Conservation (phyloP, 2,113 vertebrate genomes). For the Aythya baeri region DNA sequence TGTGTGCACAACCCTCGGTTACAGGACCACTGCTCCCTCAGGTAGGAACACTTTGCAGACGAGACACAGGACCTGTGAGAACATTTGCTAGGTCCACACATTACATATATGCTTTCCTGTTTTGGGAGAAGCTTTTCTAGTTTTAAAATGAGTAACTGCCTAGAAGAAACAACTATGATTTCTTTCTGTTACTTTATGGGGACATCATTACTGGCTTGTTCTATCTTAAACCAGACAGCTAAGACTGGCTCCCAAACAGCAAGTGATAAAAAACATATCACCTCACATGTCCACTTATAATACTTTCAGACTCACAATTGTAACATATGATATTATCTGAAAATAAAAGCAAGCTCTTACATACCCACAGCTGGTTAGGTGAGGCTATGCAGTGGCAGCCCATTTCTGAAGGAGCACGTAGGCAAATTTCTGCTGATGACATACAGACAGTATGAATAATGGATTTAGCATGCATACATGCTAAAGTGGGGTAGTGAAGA, state of each 20-base stretch:
- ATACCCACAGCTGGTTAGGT: background rate
- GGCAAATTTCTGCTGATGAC: background rate
- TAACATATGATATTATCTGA: background rate
- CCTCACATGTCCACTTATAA: background rate
- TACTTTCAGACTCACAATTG: background rate
- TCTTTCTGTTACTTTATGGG: background rate
- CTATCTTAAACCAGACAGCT: background rate
- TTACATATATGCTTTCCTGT: background rate
- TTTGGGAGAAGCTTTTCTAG: background rate
- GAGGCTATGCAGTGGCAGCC: background rate
- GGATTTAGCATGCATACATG: background rate
- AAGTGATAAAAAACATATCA: background rate
- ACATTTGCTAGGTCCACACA: background rate
- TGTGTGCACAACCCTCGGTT: background rate
- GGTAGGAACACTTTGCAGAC: background rate
- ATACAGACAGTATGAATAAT: slow-evolving; percentile 4
- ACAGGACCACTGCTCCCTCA: background rate
- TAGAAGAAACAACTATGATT: background rate
- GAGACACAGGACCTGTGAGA: background rate
- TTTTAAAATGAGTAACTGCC: background rate
- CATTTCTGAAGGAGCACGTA: background rate
- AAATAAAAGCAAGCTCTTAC: background rate
- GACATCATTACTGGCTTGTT: background rate
- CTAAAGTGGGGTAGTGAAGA: background rate
- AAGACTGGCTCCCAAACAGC: background rate